Conservation (phyloP, 1,140 invertebrate genomes). For the Manduca sexta region DNA sequence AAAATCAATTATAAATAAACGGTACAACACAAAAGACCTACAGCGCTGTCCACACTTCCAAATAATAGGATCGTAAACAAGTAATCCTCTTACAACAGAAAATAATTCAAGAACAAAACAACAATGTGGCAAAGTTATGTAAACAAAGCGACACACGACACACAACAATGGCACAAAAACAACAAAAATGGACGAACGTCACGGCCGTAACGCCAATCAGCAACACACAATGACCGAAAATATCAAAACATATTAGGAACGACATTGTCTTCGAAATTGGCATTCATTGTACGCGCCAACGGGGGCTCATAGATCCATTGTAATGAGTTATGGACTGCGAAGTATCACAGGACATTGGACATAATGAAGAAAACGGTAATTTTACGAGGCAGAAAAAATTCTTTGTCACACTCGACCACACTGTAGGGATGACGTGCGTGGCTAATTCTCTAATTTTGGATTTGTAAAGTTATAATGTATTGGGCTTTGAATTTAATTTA, state of each 20-base stretch:
- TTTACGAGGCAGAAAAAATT: constrained; percentile 18
- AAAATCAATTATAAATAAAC: background rate
- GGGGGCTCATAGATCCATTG: constrained; percentile 48
- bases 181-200: constrained; percentile 32
- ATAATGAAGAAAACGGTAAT: constrained; percentile 15
- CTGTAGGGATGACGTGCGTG: constrained; percentile 46
- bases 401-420: constrained; percentile 41
- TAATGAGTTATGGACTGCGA: constrained; percentile 34
- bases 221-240: constrained; percentile 43
- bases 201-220: constrained; percentile 41
- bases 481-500: too few species aligned
- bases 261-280: constrained; percentile 57
- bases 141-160: constrained; percentile 11
- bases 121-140: background rate
- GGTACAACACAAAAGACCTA: background rate
- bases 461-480: constrained; percentile 8
- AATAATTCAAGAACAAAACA: background rate
- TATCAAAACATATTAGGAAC: constrained; percentile 67
- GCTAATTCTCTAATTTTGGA: constrained; percentile 58
- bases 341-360: constrained; percentile 24
- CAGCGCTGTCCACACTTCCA: background rate
- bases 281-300: constrained; percentile 44
- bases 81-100: background rate
- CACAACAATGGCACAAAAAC: constrained; percentile 26
- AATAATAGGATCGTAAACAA: background rate